Conservation (phyloP, 1,140 invertebrate genomes). For the Amphibalanus amphitrite region DNA sequence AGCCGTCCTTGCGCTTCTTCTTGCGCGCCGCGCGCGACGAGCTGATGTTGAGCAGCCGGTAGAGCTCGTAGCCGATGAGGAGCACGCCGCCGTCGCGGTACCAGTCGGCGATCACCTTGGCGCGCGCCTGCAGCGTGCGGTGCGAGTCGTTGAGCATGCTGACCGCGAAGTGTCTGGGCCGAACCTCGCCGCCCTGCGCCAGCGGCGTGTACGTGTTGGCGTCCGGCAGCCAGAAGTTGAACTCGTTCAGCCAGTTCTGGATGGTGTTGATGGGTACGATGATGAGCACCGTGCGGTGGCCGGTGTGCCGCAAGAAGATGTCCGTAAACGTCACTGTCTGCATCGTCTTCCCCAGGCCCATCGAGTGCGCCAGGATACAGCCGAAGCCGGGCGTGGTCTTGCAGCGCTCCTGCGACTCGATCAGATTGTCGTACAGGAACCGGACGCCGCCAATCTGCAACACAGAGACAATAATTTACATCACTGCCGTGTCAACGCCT, state of each 20-base stretch:
- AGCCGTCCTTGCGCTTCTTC: constrained; percentile 33
- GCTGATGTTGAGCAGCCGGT: constrained; percentile 57
- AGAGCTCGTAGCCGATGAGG: constrained; percentile 95
- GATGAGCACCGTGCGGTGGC: constrained; percentile 73
- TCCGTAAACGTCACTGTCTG: constrained; percentile 44
- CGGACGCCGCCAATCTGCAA: constrained; percentile 80
- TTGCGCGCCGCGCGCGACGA: constrained; percentile 31
- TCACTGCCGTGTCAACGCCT: constrained; percentile 8
- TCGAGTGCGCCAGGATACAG: constrained; percentile 94
- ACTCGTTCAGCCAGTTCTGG: constrained; percentile 96
- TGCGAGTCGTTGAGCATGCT: constrained; percentile 85
- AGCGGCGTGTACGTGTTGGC: constrained; percentile 18
- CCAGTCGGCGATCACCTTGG: constrained; percentile 60
- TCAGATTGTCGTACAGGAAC: constrained; percentile 91
- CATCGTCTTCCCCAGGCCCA: constrained; percentile 98
- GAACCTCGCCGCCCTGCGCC: constrained; percentile 19
- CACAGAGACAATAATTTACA: constrained; percentile 13
- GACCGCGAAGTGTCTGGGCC: constrained; percentile 63
- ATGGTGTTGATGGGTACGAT: constrained; percentile 98
- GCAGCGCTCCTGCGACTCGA: constrained; percentile 74
- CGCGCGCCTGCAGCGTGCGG: constrained; percentile 65
- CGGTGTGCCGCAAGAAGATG: constrained; percentile 74
- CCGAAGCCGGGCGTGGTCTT: constrained; percentile 85
- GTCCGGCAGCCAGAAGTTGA: constrained; percentile 84
- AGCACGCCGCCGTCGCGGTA: constrained; percentile 72